Percentiles rank a stretch among this genome's conserved stretches.
Evolutionary conservation across 2,113 vertebrate species (phyloP).

Genomic region (Fulica atra): DNA sequence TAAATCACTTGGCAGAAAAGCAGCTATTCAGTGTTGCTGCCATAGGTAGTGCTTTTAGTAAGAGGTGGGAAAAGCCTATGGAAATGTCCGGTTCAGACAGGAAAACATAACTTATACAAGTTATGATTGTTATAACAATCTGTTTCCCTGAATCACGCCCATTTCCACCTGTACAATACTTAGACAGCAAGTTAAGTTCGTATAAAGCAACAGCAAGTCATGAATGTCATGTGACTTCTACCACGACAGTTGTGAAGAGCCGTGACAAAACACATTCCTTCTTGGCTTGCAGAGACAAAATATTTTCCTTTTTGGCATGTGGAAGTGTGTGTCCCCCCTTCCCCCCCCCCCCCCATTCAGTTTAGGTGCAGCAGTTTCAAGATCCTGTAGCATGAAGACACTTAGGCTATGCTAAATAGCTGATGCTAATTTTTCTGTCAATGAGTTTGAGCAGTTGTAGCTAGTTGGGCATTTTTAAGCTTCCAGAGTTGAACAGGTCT

Average conservation of each 20-base stretch:
- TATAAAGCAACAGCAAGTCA: background rate
- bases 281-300: background rate
- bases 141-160: background rate
- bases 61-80: background rate
- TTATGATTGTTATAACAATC: no score
- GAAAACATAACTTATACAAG: no score
- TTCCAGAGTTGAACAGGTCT: background rate
- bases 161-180: constrained; percentile 39
- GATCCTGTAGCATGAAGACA: background rate
- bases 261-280: background rate
- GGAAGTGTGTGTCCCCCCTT: no score
- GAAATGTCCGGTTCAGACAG: background rate
- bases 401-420: background rate
- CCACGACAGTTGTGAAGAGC: background rate
- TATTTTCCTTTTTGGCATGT: background rate
- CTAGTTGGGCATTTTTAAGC: background rate
- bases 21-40: constrained; percentile 1
- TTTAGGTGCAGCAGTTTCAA: background rate
- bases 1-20: constrained; percentile 30
- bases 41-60: background rate
- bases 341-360: background rate
- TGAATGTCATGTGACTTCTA: background rate
- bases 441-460: background rate
- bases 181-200: background rate
- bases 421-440: background rate